A percentile compares a stretch with the other conserved stretches of the same genome.
Conservation (phyloP, 53 echinoderm and acorn worm genomes). For the Paracentrotus lividus region DNA sequence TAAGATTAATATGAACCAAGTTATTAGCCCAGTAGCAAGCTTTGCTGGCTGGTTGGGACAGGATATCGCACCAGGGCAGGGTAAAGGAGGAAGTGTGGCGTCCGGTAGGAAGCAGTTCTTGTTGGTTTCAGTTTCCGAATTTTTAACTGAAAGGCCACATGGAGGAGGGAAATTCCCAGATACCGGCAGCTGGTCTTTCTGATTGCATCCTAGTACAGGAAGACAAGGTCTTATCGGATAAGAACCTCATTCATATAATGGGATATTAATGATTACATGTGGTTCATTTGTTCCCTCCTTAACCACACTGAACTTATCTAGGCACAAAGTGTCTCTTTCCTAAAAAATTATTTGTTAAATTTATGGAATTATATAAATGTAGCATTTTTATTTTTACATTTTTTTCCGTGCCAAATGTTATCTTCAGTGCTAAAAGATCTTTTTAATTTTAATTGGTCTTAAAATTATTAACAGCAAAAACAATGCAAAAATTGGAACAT, state of each 20-base stretch:
- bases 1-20: neutral
- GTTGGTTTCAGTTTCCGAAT: conserved; percentile 54
- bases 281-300: conserved; percentile 1
- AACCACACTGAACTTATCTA: neutral
- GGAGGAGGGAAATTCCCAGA: conserved; percentile 61
- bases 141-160: neutral
- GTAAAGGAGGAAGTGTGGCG: conserved; percentile 41
- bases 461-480: neutral
- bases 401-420: conserved; percentile 34
- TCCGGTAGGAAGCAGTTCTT: conserved; percentile 57
- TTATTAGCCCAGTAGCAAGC: conserved; percentile 19
- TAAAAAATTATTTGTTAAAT: neutral
- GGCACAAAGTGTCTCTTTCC: conserved; percentile 15
- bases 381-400: neutral
- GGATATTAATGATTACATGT: conserved; percentile 31
- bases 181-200: neutral
- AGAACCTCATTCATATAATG: conserved; percentile 11
- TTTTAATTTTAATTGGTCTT: neutral
- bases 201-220: neutral
- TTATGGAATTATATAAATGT: neutral
- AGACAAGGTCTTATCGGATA: conserved; percentile 18
- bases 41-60: conserved; percentile 15
- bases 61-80: neutral
- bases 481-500: neutral
- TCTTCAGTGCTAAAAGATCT: neutral